Percentiles rank a stretch among this genome's conserved stretches.
Evolutionary conservation across 1,140 invertebrate genomes (phyloP).

Genomic region (Callitettix versicolor): DNA sequence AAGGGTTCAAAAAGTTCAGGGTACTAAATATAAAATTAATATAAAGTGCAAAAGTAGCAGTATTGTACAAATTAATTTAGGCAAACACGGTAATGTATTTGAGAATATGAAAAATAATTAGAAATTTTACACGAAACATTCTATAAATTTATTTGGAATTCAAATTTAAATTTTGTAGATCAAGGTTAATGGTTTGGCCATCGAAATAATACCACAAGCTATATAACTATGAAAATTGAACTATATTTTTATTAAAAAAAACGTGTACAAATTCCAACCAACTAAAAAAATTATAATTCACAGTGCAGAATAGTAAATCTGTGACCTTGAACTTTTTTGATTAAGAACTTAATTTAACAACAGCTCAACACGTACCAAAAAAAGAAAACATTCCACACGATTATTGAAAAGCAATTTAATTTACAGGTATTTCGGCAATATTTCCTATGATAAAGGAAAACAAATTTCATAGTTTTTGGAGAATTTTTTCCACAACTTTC

Average conservation of each 20-base stretch:
- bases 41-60: not conserved
- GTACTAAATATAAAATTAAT: not conserved
- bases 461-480: too few relatives aligned
- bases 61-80: not conserved
- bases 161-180: too few relatives aligned
- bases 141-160: not conserved
- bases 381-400: too few relatives aligned
- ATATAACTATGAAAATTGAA: not conserved
- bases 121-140: not conserved
- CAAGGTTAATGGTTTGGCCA: too few relatives aligned
- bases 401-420: too few relatives aligned
- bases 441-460: too few relatives aligned
- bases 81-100: not conserved
- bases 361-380: too few relatives aligned
- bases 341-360: too few relatives aligned
- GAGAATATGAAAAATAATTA: not conserved
- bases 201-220: too few relatives aligned
- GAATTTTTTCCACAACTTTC: too few relatives aligned
- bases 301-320: not conserved
- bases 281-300: not conserved
- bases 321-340: too few relatives aligned
- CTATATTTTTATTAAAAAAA: not conserved
- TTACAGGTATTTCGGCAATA: too few relatives aligned
- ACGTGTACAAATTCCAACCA: not conserved
- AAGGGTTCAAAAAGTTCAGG: not conserved